These are phyloP conservation scores for Melanotaenia boesemani DNA, from an alignment of 2,797 vertebrate genomes.

Conservation along the genomic window DNA sequence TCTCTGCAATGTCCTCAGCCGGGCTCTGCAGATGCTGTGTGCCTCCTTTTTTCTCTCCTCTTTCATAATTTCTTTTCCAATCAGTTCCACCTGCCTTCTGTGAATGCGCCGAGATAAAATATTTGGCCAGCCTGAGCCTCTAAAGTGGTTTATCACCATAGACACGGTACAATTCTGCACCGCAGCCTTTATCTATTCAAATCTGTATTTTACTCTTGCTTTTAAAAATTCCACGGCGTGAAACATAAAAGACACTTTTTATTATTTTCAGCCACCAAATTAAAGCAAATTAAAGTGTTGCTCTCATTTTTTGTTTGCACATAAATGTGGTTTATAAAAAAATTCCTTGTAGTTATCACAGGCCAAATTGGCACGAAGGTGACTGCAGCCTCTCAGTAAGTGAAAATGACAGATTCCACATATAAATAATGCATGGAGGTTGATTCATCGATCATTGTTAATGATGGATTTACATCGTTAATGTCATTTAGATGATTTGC, in stretches of 20 bases:
- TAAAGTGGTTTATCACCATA: conserved; percentile 70
- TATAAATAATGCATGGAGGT: conserved; percentile 28
- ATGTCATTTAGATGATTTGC: conserved; percentile 32
- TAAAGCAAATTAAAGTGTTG: neutral
- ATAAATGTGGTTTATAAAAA: conserved; percentile 4
- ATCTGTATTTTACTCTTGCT: conserved; percentile 13
- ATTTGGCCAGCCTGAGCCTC: conserved; percentile 49
- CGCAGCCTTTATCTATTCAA: conserved; percentile 20
- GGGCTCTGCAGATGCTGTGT: conserved; percentile 65
- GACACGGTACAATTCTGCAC: conserved; percentile 52
- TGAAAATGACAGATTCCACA: conserved; percentile 18
- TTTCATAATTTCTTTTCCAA: conserved; percentile 82
- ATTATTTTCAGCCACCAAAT: neutral
- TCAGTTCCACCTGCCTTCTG: conserved; percentile 79
- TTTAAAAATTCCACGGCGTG: neutral
- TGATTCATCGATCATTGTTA: conserved; percentile 38
- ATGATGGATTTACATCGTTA: conserved; percentile 38
- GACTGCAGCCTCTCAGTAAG: conserved; percentile 22
- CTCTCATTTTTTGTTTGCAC: conserved; percentile 2
- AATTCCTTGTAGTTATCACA: neutral
- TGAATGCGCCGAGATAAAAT: conserved; percentile 72
- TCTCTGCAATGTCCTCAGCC: conserved; percentile 62
- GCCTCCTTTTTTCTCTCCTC: conserved; percentile 48
- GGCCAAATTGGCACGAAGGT: neutral
- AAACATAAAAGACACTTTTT: conserved; percentile 2